Percentiles rank a stretch among this genome's conserved stretches.
phyloP scores from a whole-genome alignment of 2,113 vertebrate genomes.

The Microcebus tavaratra region DNA sequence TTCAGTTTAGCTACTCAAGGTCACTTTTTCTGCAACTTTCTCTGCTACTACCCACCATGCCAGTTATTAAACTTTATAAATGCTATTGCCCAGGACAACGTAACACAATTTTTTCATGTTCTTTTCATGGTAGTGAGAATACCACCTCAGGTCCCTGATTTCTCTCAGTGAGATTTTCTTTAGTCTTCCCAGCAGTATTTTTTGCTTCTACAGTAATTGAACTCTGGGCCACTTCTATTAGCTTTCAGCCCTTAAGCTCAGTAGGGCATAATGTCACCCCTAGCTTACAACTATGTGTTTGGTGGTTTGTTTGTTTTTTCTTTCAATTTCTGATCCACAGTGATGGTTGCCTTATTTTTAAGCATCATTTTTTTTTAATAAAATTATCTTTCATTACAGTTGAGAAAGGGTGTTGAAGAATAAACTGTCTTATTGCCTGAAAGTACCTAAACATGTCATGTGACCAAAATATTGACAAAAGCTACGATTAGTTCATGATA shows the following conservation, averaged over 20 bases:
- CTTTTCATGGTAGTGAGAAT: neutral
- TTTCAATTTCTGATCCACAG: neutral
- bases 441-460: neutral
- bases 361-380: neutral
- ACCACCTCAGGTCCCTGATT: neutral
- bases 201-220: neutral
- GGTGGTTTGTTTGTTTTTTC: neutral
- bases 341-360: neutral
- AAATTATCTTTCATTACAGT: neutral
- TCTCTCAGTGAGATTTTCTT: neutral
- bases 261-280: neutral
- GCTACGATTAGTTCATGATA: neutral
- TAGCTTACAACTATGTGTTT: neutral
- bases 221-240: neutral
- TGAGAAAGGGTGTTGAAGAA: neutral
- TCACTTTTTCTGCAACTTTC: neutral
- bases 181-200: neutral
- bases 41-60: neutral
- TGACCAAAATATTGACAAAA: constrained; percentile 9
- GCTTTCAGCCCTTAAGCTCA: neutral
- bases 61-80: neutral
- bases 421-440: neutral
- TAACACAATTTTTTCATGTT: neutral
- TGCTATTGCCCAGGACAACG: neutral
- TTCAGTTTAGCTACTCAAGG: neutral